Percentiles rank a stretch among this genome's conserved stretches.
phyloP scores from a whole-genome alignment of 2,888 invertebrate genomes.

The Tridacna crocea region DNA sequence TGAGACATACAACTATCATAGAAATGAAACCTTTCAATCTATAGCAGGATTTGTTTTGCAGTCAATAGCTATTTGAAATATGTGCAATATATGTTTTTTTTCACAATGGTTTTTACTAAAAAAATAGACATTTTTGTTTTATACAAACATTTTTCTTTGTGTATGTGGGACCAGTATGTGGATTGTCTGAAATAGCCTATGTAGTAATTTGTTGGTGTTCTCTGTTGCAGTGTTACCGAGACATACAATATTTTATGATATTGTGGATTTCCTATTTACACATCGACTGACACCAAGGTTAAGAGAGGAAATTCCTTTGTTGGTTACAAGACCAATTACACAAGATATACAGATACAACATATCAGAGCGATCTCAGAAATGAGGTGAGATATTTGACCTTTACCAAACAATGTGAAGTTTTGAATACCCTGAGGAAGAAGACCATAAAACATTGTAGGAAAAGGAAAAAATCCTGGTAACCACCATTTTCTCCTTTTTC shows the following conservation, averaged over 20 bases:
- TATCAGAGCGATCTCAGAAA: slow-evolving; percentile 79
- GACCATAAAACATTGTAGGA: neutral
- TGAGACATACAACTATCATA: too few species aligned
- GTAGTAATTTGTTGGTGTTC: too few species aligned
- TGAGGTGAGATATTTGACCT: slow-evolving; percentile 69
- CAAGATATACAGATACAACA: slow-evolving; percentile 81
- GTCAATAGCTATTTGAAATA: too few species aligned
- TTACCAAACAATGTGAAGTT: neutral
- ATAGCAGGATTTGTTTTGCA: too few species aligned
- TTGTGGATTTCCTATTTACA: slow-evolving; percentile 81
- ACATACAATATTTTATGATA: slow-evolving; percentile 83
- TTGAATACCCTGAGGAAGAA: too few species aligned
- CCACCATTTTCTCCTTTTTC: neutral
- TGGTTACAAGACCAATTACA: slow-evolving; percentile 79
- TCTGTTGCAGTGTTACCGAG: slow-evolving; percentile 78
- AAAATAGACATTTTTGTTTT: too few species aligned
- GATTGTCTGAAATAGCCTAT: too few species aligned
- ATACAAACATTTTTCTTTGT: too few species aligned
- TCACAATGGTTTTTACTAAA: too few species aligned
- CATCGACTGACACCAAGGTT: slow-evolving; percentile 77
- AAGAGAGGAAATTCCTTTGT: slow-evolving; percentile 75
- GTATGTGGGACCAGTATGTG: too few species aligned
- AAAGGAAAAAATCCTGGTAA: neutral
- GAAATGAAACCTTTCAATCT: too few species aligned
- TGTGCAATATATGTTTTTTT: too few species aligned